Percentiles rank a stretch among this genome's conserved stretches.
Conservation (phyloP, 2,113 vertebrate genomes). For the Rhombomys opimus region DNA sequence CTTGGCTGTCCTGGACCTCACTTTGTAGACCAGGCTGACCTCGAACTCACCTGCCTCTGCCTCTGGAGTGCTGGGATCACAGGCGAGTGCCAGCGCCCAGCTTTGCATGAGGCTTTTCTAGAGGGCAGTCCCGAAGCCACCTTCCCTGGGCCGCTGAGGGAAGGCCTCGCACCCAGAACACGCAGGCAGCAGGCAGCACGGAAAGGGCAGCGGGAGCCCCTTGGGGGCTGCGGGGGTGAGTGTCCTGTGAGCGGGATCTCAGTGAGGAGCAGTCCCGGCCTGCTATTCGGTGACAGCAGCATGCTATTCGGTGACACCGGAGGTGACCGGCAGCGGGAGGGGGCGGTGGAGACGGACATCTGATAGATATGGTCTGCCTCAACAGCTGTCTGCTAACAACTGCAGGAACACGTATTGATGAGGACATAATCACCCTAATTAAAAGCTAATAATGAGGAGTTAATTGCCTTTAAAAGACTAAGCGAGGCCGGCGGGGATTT, state of each 20-base stretch:
- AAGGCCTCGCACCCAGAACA: background rate
- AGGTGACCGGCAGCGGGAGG: background rate
- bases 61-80: no score
- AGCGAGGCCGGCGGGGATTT: constrained; percentile 83
- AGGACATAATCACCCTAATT: constrained; percentile 89
- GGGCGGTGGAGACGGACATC: background rate
- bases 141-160: background rate
- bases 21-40: background rate
- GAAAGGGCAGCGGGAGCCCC: background rate
- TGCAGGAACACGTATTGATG: constrained; percentile 87
- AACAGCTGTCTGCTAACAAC: constrained; percentile 89
- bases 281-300: background rate
- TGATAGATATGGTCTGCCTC: background rate
- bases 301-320: no score
- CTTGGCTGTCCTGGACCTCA: no score
- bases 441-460: constrained; percentile 90
- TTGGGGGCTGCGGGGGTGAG: background rate
- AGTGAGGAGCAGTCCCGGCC: no score
- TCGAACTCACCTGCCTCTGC: no score
- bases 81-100: no score
- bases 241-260: background rate
- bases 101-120: background rate
- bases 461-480: constrained; percentile 90
- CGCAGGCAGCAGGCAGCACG: background rate
- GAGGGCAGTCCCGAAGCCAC: background rate